A percentile compares a stretch with the other conserved stretches of the same genome.
Evolutionary conservation across 1,140 invertebrate genomes (phyloP).

Genomic region (Drosophila nigromelanica): DNA sequence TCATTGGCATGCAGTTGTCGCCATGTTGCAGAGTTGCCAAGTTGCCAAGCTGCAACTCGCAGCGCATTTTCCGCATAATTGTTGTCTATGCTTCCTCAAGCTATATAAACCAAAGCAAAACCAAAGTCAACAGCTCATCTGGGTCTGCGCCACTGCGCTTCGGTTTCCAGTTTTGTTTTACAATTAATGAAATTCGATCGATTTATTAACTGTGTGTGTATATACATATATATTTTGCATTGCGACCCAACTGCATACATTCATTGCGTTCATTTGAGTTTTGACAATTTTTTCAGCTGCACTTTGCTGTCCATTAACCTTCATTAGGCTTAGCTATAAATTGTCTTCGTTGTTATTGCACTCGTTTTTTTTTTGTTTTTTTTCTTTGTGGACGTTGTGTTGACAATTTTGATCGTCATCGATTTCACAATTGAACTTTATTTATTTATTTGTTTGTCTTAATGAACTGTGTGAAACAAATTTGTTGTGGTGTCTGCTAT

Average conservation of each 20-base stretch:
- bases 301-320: constrained; percentile 75
- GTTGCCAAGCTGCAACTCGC: constrained; percentile 18
- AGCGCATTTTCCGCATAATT: constrained; percentile 71
- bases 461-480: constrained; percentile 78
- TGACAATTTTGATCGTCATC: constrained; percentile 68
- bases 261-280: constrained; percentile 8
- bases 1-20: constrained; percentile 69
- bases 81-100: constrained; percentile 65
- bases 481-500: constrained; percentile 35
- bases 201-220: constrained; percentile 77
- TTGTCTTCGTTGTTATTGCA: constrained; percentile 21
- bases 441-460: constrained; percentile 73
- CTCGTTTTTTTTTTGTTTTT: constrained; percentile 28
- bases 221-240: constrained; percentile 53
- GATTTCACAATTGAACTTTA: constrained; percentile 77
- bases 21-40: constrained; percentile 10
- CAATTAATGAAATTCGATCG: constrained; percentile 83
- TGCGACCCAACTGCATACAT: constrained; percentile 11
- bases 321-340: constrained; percentile 69
- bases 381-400: constrained; percentile 37
- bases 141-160: constrained; percentile 15
- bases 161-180: constrained; percentile 69
- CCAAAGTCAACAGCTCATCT: constrained; percentile 10
- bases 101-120: constrained; percentile 25
- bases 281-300: constrained; percentile 50